Conservation (phyloP, 2,888 invertebrate species). For the Scrobipalpa atriplicella region DNA sequence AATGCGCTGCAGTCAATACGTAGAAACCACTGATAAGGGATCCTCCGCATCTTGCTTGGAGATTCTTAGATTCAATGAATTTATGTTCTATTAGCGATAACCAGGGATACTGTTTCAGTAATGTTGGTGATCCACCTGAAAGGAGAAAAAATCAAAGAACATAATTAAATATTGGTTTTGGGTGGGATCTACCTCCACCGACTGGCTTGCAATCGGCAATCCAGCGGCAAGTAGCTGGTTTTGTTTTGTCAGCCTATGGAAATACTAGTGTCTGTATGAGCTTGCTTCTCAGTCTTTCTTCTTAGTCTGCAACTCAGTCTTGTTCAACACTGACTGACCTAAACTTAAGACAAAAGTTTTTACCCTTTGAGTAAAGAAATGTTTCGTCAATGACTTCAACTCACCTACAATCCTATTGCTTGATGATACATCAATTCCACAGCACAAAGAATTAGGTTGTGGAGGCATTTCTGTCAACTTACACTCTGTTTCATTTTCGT, state of each 20-base stretch:
- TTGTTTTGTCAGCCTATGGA: no score
- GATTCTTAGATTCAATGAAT: background rate
- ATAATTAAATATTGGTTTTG: no score
- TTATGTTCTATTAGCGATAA: slow-evolving; percentile 3
- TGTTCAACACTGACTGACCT: no score
- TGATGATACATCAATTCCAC: slow-evolving; percentile 2
- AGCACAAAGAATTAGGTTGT: slow-evolving; percentile 4
- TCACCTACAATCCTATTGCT: slow-evolving; percentile 12
- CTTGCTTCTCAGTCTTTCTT: no score
- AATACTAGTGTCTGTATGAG: no score
- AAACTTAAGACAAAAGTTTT: no score
- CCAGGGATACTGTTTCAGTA: slow-evolving; percentile 15
- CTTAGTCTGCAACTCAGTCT: no score
- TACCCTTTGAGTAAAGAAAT: background rate
- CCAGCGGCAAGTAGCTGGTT: no score
- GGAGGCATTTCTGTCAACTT: no score
- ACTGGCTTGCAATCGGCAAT: no score
- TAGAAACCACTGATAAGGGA: slow-evolving; percentile 14
- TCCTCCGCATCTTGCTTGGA: slow-evolving; percentile 5
- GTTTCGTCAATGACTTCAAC: background rate
- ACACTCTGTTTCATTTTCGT: background rate
- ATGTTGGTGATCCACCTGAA: slow-evolving; percentile 12
- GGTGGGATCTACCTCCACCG: no score
- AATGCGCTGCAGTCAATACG: slow-evolving; percentile 19
- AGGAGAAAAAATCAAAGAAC: background rate